phyloP scores from a whole-genome alignment of 2,113 vertebrate genomes.

The Brevimyrus niger region DNA sequence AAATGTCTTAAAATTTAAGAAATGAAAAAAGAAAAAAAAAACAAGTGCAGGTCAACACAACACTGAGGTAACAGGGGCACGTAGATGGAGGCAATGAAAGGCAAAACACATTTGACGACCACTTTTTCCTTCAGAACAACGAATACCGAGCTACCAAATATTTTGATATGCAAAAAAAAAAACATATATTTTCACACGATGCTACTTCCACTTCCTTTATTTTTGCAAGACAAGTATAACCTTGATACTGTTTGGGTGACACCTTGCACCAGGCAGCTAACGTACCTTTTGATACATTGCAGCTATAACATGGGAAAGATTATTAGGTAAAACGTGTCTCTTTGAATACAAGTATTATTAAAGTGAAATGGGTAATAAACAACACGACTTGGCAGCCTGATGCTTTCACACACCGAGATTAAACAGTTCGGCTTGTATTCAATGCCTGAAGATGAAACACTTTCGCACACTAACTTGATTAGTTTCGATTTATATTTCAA shows the following conservation, averaged over 20 bases:
- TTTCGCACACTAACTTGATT: not conserved
- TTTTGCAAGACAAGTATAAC: not conserved
- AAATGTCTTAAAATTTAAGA: not conserved
- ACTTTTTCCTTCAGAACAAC: not conserved
- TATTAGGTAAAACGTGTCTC: not conserved
- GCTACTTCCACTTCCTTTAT: slow-evolving; percentile 2
- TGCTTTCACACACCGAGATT: not conserved
- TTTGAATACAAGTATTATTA: not conserved
- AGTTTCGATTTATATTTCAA: not conserved
- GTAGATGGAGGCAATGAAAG: not conserved
- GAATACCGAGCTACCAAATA: not conserved
- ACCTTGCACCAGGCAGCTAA: not conserved
- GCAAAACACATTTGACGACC: not conserved
- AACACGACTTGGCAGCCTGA: not conserved
- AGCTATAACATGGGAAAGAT: not conserved
- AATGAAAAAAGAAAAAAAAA: not conserved
- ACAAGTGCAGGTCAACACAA: not conserved
- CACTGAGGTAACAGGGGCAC: not conserved
- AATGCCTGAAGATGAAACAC: not conserved
- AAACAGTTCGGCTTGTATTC: not conserved
- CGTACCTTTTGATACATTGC: not conserved
- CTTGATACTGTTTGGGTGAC: not conserved
- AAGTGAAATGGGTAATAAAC: not conserved
- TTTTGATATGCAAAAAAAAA: not conserved
- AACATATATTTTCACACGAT: not conserved